A percentile compares a stretch with the other conserved stretches of the same genome.
These are phyloP conservation scores for Heliconius melpomene DNA, from an alignment of 1,140 invertebrate species.

Conservation along the genomic window DNA sequence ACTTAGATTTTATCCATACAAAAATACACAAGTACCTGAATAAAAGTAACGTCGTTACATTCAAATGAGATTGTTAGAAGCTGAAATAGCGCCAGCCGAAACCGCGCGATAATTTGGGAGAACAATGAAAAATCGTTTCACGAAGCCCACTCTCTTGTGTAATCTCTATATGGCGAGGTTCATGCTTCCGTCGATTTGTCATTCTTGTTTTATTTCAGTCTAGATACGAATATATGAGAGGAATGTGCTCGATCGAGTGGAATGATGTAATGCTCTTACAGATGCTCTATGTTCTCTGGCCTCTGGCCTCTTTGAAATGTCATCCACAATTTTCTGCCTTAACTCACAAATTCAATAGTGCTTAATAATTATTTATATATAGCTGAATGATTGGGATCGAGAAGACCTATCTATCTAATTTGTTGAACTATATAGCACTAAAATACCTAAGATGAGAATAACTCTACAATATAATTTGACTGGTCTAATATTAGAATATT, in stretches of 20 bases:
- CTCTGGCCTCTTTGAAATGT: conserved; percentile 8
- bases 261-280: conserved; percentile 1
- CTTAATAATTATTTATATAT: not conserved
- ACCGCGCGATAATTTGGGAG: conserved; percentile 28
- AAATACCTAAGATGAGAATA: not conserved
- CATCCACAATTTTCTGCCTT: conserved; percentile 8
- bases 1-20: not conserved
- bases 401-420: not conserved
- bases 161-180: conserved; percentile 14
- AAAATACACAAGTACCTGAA: not conserved
- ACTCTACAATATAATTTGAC: not conserved
- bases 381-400: not conserved
- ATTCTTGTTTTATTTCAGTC: conserved; percentile 27
- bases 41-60: conserved; percentile 23
- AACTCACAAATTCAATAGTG: conserved; percentile 13
- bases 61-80: conserved; percentile 30
- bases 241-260: conserved; percentile 2
- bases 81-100: conserved; percentile 14
- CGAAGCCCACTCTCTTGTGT: conserved; percentile 20
- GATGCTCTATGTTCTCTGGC: not conserved
- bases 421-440: not conserved
- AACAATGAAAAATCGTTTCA: conserved; percentile 30
- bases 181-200: conserved; percentile 26
- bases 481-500: not conserved
- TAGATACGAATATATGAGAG: conserved; percentile 5